Evolutionary conservation across 92 coral and sea anemone genomes (phyloP).

Genomic region (Blastomussa wellsi): DNA sequence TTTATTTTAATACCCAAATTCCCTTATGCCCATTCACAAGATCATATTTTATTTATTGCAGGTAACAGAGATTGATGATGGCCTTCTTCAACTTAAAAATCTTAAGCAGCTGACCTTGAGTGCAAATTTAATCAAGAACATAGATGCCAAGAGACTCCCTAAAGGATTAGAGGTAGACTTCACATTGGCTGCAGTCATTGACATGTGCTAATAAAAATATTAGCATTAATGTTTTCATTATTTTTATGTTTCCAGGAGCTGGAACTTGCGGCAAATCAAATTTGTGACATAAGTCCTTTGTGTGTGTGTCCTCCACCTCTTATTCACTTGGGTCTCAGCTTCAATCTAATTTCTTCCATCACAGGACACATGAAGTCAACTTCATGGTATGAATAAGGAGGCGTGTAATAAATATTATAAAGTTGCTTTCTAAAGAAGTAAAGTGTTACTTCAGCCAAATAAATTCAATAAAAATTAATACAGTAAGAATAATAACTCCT

Average conservation of each 20-base stretch:
- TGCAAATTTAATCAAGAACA: conserved; percentile 80
- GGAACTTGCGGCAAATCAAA: conserved; percentile 91
- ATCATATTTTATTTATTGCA: conserved; percentile 19
- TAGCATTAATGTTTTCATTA: too few species aligned
- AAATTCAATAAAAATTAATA: too few species aligned
- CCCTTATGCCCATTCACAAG: not conserved
- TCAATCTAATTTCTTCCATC: conserved; percentile 73
- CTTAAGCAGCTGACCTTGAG: conserved; percentile 78
- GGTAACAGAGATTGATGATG: conserved; percentile 93
- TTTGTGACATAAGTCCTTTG: conserved; percentile 74
- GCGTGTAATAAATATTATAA: too few species aligned
- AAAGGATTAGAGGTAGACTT: conserved; percentile 78
- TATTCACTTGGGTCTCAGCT: conserved; percentile 91
- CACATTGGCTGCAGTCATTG: not conserved
- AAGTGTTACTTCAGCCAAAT: not conserved
- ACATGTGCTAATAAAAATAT: too few species aligned
- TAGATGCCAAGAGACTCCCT: conserved; percentile 86
- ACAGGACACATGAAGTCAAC: conserved; percentile 78
- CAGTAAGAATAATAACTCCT: too few species aligned
- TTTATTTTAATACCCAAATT: not conserved
- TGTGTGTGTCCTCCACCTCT: conserved; percentile 87
- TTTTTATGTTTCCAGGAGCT: conserved; percentile 67
- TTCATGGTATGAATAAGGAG: conserved; percentile 69
- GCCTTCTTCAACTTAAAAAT: conserved; percentile 82
- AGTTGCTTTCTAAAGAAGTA: not conserved